Evolutionary conservation across 2,888 invertebrate species (phyloP), one percentile per base, ranked within the genome.

Genomic region (Dorcus hopei): DNA sequence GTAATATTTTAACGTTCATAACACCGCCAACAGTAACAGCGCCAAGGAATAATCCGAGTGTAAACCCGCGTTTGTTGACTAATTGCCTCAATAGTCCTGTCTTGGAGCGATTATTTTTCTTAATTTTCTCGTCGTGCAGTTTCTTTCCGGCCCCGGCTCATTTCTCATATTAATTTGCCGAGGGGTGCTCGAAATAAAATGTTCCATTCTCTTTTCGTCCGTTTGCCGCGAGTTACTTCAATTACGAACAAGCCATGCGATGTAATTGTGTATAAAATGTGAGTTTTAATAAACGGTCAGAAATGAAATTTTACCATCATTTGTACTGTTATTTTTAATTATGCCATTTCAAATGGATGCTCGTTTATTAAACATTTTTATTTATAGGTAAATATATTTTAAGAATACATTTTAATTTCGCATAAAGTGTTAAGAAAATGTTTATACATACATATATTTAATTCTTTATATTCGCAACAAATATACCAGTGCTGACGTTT

Each of bases 71-170:
- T 33, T 33, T 33, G 26, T 33, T 33, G 26, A 33, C 26, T 33
- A 33, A 33, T 33, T 33, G 26, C 26, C 26, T 33, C 26, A 33
- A 33, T 33, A 33, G 26, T 33, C 26, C 26, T 33, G 26, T 33
- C 26, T 33, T 3, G 40, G 23, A 39, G 14, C 51, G 51, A 39
- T 39, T 51, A 38, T 51, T 51, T 51, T 40, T 51, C 51, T 51
- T 51, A 38, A 40, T 51, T 40, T 38, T 23, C 33, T 16, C 26
- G 50, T 38, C 26, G 50, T 38, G 45, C 45, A 16, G 14, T 19
- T 51, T 51, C 38, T 51, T 51, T 39, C 45, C 9, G 14, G n/a
- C 45, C 45, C 45, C 45, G 45, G 19, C 45, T 19, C 9, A 11
- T 45, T 45, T 45, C 45, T 45, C 45, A 45, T 45, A 45, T 45